Evolutionary conservation across 1,140 invertebrate genomes (phyloP), one percentile per base, ranked within the genome.

Genomic region (Brachionus rotundiformis): DNA sequence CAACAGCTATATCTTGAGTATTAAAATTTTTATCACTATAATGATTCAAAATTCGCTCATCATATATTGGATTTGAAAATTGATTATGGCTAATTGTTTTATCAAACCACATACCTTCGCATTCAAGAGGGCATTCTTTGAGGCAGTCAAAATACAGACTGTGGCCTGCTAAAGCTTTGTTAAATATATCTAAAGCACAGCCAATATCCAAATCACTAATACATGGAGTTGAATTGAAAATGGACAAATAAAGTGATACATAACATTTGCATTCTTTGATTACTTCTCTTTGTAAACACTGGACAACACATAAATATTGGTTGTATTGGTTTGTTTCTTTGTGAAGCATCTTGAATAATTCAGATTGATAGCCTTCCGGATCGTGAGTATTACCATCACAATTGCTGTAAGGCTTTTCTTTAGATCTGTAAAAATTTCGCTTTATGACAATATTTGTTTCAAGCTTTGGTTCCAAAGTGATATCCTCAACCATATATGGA

Each of bases 61-160:
- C 13, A 25, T 11, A 61, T 27, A 16, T 61, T 13, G 10, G 10
- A n/a, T 68, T 68, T n/a, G 63, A 68, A 68, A 68, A 68, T 33
- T 31, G 63, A 16, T 68, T 68, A 1, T 16, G 25, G 13, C 25
- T 31, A 0, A 68, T 31, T 8, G 63, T 68, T 68, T 68, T 68
- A 3, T 29, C n/a, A 68, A 68, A 68, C n/a, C 29, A 31, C 27
- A 68, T 68, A 31, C 63, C 31, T n/a, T 29, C 25, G 31, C 63
- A 68, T 33, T 68, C 63, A 33, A 68, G n/a, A 68, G 63, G 63
- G 33, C 63, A 68, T 33, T 68, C 63, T 33, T 68, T 68, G 8
- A 31, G 13, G 27, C 63, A 68, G 13, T 8, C 29, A 68, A n/a
- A 7, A 6, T 68, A 31, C 13, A 33, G 7, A 33, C 33, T 13